Base-by-base conservation (phyloP, 2,113 vertebrate genomes). In the Ameiurus melas region DNA sequence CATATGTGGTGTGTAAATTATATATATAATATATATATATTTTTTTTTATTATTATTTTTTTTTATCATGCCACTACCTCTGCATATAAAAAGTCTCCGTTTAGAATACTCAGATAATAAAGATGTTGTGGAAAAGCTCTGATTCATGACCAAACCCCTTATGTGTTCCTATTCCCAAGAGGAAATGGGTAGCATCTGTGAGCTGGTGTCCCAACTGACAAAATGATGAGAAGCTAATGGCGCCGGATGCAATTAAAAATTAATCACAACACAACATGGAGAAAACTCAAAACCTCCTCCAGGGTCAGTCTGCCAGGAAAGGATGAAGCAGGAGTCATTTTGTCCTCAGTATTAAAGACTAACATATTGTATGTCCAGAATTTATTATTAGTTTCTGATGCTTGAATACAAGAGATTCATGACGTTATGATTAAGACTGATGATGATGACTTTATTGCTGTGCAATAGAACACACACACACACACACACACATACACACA, bases 221-320 rank as follows among this genome's bases (percentile, higher is more conserved):
- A 90, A 71, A 83, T 86, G 66, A 90, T 22, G 81, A 36, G 5
- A 68, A 79, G n/a, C 53, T 77, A 86, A 83, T 83, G 80, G 80
- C n/a, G 20, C 30, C 53, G 25, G 30, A 81, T 77, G 58, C 16
- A 60, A 90, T 88, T 60, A 79, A 83, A 85, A 75, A 66, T 51
- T 85, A 71, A 68, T 77, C 71, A 57, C n/a, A 60, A 82, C 25
- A 25, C 78, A 58, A 85, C 12, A 33, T 17, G 51, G 27, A 75
- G 66, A 73, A 33, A 51, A 73, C 5, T 36, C 55, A 82, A 73
- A 58, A 81, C 80, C 25, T 19, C 9, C 6, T n/a, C 79, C 84
- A 86, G 84, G 79, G 87, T 86, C 84, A 70, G 66, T 25, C 36
- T 68, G 57, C 68, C 79, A 86, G 58, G n/a, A 58, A 70, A 53